Evolutionary conservation across 2,113 vertebrate species (phyloP), one percentile per base, ranked within the genome.

Genomic region (Ornithorhynchus anatinus): DNA sequence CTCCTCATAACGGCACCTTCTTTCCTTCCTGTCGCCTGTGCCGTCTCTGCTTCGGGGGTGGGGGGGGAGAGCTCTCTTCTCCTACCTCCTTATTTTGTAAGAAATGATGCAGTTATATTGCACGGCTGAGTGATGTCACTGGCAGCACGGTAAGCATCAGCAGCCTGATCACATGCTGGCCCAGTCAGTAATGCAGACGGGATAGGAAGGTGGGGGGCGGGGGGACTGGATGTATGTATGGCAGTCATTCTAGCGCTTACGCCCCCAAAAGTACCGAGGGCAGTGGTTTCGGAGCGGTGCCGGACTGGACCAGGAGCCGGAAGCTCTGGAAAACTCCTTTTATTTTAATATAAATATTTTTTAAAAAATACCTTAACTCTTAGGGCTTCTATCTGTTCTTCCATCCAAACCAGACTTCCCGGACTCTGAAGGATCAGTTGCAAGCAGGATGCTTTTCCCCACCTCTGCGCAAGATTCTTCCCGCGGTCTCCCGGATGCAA

Each of bases 391-490:
- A 56, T 86, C 80, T 84, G 51, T 89, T 81, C 73, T 90, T 48
- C 77, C 84, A 62, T 86, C 85, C 83, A 79, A 90, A 89, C 80
- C 90, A 95, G 95, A 96, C 88, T 94, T 89, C 89, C 91, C 91
- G 85, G 96, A 97, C 90, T 93, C 95, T 9, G 96, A 98, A 90
- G 94, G 95, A 89, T 88, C 94, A 38, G 89, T 92, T 77, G 89
- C 95, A 72, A 96, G 95, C 95, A 98, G 95, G 93, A 99, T 99
- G 97, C 96, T 99, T 86, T 98, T 98, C 86, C 96, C 97, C 73
- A 95, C 93, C 20, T 94, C 94, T 76, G 82, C 93, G 40, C 96
- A 96, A 90, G 96, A 98, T 80, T 92, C 95, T 64, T 90, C 96
- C 85, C 92, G 95, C 87, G 94, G 94, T 90, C 93, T 95, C 75